Conservation (phyloP, 2,797 vertebrate species). For the Sternotherus odoratus region DNA sequence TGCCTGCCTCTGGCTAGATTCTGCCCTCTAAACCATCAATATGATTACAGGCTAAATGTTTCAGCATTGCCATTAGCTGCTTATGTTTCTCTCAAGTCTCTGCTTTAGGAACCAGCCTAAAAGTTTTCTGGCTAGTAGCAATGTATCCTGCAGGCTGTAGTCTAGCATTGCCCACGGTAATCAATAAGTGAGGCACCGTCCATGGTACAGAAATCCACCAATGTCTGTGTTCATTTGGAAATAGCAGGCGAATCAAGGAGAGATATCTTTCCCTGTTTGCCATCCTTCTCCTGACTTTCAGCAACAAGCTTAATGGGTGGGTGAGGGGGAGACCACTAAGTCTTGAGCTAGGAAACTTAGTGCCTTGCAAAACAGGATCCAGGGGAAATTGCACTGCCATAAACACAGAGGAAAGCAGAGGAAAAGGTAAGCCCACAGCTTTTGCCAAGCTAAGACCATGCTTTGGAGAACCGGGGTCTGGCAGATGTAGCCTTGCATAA, state of each 20-base stretch:
- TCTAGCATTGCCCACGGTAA: background rate
- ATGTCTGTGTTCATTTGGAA: background rate
- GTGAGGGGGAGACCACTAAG: background rate
- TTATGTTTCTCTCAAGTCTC: background rate
- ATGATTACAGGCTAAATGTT: background rate
- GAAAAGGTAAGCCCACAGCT: too few species aligned
- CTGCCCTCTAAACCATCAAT: constrained; percentile 32
- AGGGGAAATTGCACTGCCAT: background rate
- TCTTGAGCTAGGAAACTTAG: background rate
- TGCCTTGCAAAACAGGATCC: background rate
- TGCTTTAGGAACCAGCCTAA: background rate
- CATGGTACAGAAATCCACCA: background rate
- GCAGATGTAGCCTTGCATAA: background rate
- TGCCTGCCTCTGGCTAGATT: background rate
- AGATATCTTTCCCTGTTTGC: fast-evolving
- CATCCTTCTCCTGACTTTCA: constrained; percentile 27
- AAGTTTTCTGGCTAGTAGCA: background rate
- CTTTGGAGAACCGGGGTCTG: background rate
- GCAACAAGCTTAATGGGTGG: constrained; percentile 22
- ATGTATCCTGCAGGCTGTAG: background rate
- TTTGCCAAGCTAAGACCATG: background rate
- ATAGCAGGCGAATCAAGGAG: fast-evolving
- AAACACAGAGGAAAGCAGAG: background rate
- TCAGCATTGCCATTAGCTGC: background rate
- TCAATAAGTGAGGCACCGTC: background rate